phyloP scores from a whole-genome alignment of 2,113 vertebrate genomes.

The Mirza zaza region DNA sequence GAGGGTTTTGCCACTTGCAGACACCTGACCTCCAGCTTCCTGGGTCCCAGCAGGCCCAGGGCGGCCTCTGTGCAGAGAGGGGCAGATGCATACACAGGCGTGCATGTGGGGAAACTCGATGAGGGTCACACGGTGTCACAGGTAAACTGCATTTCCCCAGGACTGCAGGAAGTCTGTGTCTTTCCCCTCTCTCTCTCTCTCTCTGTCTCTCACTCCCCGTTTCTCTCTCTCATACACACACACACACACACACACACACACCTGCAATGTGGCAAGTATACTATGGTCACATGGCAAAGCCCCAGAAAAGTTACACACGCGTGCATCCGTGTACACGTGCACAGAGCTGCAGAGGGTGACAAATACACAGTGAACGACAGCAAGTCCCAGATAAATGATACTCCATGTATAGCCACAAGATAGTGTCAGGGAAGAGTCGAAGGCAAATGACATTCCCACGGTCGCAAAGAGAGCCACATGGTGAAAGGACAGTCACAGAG shows the following conservation, averaged over 20 bases:
- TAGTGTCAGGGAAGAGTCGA: background rate
- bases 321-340: accelerated
- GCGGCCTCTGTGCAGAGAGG: background rate
- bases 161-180: background rate
- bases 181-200: background rate
- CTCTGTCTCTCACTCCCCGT: background rate
- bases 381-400: background rate
- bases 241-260: too few relatives aligned
- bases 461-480: background rate
- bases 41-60: background rate
- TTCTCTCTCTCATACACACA: background rate
- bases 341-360: background rate
- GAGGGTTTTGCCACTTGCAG: background rate
- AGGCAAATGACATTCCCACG: background rate
- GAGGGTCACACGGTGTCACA: background rate
- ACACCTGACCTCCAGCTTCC: background rate
- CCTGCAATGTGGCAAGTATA: background rate
- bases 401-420: background rate
- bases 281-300: background rate
- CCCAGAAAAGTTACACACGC: background rate
- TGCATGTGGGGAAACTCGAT: background rate
- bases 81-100: background rate
- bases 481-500: background rate
- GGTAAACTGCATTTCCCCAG: background rate
- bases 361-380: background rate